phyloP scores from a whole-genome alignment of 1,140 invertebrate genomes.

The Drosophila melanica region DNA sequence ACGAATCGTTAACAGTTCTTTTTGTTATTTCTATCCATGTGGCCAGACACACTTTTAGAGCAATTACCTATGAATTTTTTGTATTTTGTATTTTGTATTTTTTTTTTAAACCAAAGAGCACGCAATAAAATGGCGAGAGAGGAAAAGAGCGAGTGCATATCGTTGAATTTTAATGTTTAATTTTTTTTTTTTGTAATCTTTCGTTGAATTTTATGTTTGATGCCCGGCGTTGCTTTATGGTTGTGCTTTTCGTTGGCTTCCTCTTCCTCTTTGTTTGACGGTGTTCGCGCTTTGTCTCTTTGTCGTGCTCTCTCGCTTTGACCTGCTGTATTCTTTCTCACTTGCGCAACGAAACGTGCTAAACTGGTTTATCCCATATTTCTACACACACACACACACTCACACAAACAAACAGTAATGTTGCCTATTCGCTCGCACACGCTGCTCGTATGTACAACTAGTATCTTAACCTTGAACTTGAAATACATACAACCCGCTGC shows the following conservation, averaged over 20 bases:
- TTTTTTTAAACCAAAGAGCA: constrained; percentile 17
- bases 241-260: constrained; percentile 56
- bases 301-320: constrained; percentile 33
- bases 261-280: constrained; percentile 74
- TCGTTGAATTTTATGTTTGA: constrained; percentile 46
- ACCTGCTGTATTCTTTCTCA: constrained; percentile 50
- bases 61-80: constrained; percentile 27
- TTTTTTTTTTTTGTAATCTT: constrained; percentile 44
- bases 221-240: constrained; percentile 29
- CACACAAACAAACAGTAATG: constrained; percentile 35
- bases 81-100: constrained; percentile 31
- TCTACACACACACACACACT: constrained; percentile 36
- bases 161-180: constrained; percentile 3
- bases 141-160: background rate
- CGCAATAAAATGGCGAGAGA: background rate
- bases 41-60: constrained; percentile 20
- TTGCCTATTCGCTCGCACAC: constrained; percentile 47
- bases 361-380: constrained; percentile 69
- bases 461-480: constrained; percentile 84
- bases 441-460: constrained; percentile 64
- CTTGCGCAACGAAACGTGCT: constrained; percentile 72
- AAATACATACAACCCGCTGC: constrained; percentile 62
- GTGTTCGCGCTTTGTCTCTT: constrained; percentile 35
- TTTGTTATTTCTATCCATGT: constrained; percentile 10
- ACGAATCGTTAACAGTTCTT: constrained; percentile 46